phyloP scores from a whole-genome alignment of 2,888 invertebrate species.

The Caenorhabditis japonica region DNA sequence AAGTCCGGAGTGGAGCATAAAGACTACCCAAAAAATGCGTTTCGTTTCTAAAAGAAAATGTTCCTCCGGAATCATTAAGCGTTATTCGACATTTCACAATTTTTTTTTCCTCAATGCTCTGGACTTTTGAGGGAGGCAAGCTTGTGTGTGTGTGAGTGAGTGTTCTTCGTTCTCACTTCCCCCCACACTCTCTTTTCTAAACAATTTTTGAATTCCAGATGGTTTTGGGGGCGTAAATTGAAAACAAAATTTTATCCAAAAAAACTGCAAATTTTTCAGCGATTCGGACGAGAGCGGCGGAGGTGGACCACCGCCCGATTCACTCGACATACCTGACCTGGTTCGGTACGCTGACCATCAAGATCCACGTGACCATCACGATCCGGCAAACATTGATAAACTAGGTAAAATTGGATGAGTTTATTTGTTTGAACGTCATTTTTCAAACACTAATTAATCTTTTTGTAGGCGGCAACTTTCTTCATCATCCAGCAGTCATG shows the following conservation, averaged over 20 bases:
- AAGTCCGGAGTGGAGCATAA: too few species aligned
- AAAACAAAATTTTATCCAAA: background rate
- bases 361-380: slow-evolving; percentile 40
- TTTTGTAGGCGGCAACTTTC: slow-evolving; percentile 44
- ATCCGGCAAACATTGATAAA: slow-evolving; percentile 43
- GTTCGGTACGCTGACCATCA: slow-evolving; percentile 49
- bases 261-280: slow-evolving; percentile 39
- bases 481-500: slow-evolving; percentile 65
- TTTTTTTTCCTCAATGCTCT: too few species aligned
- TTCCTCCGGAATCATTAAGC: too few species aligned
- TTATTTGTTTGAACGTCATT: background rate
- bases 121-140: too few species aligned
- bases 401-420: slow-evolving; percentile 15
- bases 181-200: slow-evolving; percentile 37
- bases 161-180: slow-evolving; percentile 39
- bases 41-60: slow-evolving; percentile 16
- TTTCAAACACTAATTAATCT: background rate
- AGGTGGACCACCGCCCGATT: slow-evolving; percentile 49
- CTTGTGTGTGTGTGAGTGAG: too few species aligned
- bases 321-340: slow-evolving; percentile 50
- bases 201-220: slow-evolving; percentile 41
- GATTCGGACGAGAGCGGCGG: slow-evolving; percentile 58
- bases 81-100: too few species aligned
- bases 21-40: slow-evolving; percentile 28
- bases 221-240: slow-evolving; percentile 12